Percentiles rank a stretch among this genome's conserved stretches.
These are phyloP conservation scores for Phainopepla nitens DNA, from an alignment of 2,113 vertebrate species.

Conservation along the genomic window DNA sequence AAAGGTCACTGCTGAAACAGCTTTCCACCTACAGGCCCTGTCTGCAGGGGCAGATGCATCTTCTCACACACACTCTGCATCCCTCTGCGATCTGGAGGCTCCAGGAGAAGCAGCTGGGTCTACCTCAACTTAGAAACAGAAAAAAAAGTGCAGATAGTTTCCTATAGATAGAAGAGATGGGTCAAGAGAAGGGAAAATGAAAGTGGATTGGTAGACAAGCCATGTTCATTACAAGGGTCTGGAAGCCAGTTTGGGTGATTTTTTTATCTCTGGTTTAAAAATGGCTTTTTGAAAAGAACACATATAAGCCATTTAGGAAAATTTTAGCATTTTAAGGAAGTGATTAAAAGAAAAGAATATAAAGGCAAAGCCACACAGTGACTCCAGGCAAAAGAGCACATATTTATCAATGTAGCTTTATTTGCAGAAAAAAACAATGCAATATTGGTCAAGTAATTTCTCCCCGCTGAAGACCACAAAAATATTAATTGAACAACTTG, in stretches of 20 bases:
- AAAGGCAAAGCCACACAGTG: not conserved
- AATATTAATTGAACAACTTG: slow-evolving; percentile 9
- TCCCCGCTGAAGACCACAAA: not conserved
- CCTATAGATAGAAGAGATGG: not conserved
- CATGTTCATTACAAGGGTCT: not conserved
- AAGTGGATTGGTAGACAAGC: not conserved
- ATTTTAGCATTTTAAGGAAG: not conserved
- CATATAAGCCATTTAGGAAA: not conserved
- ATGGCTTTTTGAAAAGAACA: not conserved
- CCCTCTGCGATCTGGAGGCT: not conserved
- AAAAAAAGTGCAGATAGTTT: not conserved
- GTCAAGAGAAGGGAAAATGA: not conserved
- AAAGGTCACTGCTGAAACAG: not conserved
- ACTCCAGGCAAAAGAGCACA: not conserved
- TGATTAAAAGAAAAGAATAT: not conserved
- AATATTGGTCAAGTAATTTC: not conserved
- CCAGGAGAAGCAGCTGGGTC: not conserved
- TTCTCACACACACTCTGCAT: not conserved
- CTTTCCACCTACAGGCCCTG: not conserved
- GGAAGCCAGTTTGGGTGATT: not conserved
- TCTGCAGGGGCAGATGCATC: slow-evolving; percentile 23
- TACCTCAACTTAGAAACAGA: not conserved
- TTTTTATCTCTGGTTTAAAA: not conserved
- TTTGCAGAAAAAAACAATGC: not conserved
- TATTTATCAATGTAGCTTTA: not conserved